Conservation (phyloP, 1,140 invertebrate genomes). For the Venustaconcha ellipsiformis region DNA sequence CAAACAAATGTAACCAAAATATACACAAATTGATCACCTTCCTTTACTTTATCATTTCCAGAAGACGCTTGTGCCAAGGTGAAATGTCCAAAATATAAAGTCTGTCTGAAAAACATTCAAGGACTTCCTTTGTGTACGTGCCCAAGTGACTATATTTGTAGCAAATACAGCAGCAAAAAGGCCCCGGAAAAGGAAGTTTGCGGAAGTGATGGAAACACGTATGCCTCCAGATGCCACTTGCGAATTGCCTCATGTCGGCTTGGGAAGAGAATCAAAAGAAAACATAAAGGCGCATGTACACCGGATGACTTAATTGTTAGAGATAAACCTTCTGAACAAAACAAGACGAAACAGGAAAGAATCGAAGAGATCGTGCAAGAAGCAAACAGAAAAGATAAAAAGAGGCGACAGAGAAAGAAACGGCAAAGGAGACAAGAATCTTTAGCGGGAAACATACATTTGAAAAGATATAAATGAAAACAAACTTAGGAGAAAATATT, state of each 20-base stretch:
- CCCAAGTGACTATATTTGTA: slow-evolving; percentile 48
- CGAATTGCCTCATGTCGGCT: slow-evolving; percentile 23
- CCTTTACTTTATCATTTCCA: slow-evolving; percentile 29
- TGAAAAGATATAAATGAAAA: too few relatives aligned
- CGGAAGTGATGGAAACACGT: slow-evolving; percentile 51
- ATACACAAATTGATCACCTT: too few relatives aligned
- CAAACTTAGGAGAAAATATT: too few relatives aligned
- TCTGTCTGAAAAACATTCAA: slow-evolving; percentile 57
- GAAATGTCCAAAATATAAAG: slow-evolving; percentile 51
- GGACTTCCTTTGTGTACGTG: slow-evolving; percentile 55
- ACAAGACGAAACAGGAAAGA: too few relatives aligned
- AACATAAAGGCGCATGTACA: slow-evolving; percentile 25
- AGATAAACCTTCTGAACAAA: slow-evolving; percentile 4
- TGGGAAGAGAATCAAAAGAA: slow-evolving; percentile 22
- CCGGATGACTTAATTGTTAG: slow-evolving; percentile 2
- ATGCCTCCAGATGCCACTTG: slow-evolving; percentile 40
- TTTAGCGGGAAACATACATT: too few relatives aligned
- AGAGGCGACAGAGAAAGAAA: too few relatives aligned
- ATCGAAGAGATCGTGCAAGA: too few relatives aligned
- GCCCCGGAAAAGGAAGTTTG: slow-evolving; percentile 33
- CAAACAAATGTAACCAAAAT: too few relatives aligned
- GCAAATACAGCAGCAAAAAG: slow-evolving; percentile 18
- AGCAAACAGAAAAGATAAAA: too few relatives aligned
- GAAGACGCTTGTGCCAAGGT: slow-evolving; percentile 44
- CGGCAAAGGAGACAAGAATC: too few relatives aligned